Conservation (phyloP, 2,113 vertebrate genomes). For the Tringa solitaria region DNA sequence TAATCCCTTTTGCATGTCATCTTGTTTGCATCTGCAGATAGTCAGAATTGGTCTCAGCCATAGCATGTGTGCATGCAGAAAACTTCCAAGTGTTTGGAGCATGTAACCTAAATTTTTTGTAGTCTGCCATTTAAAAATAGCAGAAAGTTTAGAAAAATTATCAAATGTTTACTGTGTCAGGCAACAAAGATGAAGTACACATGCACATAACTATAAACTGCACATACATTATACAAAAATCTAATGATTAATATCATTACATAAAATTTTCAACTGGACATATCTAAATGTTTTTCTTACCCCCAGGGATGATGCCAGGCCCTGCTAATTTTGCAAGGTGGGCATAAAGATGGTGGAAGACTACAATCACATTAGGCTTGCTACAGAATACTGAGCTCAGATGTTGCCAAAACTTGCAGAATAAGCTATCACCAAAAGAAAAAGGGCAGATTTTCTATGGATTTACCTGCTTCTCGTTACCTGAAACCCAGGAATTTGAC, state of each 20-base stretch:
- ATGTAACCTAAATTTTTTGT: neutral
- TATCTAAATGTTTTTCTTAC: neutral
- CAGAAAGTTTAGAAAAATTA: neutral
- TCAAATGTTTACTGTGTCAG: neutral
- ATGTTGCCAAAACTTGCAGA: neutral
- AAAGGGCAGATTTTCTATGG: neutral
- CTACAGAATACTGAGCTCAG: neutral
- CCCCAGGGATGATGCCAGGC: neutral
- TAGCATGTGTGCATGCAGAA: neutral
- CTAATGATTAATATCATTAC: neutral
- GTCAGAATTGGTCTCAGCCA: neutral
- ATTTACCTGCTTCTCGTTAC: neutral
- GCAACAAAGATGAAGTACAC: neutral
- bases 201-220: neutral
- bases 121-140: neutral
- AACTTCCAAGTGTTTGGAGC: neutral
- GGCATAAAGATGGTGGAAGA: neutral
- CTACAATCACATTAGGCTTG: neutral
- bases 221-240: neutral
- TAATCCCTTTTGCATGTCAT: neutral
- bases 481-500: neutral
- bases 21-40: constrained; percentile 7
- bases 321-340: neutral
- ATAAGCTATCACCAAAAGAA: neutral
- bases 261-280: neutral